phyloP scores from a whole-genome alignment of 2,797 vertebrate species.

The Clamator glandarius region DNA sequence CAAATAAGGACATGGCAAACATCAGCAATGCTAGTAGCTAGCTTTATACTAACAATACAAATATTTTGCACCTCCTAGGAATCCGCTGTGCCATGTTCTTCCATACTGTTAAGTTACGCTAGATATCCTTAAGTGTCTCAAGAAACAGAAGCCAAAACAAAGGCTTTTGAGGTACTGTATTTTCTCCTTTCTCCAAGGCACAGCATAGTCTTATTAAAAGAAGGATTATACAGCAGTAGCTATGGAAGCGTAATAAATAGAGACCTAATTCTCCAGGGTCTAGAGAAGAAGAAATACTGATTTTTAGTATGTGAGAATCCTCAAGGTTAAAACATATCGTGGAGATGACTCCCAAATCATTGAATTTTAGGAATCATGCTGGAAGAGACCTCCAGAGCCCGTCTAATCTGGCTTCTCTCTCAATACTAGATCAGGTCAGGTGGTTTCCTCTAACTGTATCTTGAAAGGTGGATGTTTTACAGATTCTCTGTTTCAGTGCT shows the following conservation, averaged over 20 bases:
- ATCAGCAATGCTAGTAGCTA: background rate
- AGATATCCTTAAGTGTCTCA: background rate
- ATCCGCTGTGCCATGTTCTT: background rate
- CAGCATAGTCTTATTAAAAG: background rate
- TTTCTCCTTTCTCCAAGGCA: background rate
- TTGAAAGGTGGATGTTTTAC: background rate
- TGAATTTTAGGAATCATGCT: background rate
- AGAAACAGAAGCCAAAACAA: background rate
- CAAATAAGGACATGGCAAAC: background rate
- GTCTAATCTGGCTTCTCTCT: background rate
- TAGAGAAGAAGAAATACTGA: background rate
- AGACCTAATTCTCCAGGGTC: background rate
- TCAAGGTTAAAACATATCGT: background rate
- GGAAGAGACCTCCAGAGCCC: background rate
- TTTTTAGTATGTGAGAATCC: background rate
- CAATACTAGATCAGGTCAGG: background rate
- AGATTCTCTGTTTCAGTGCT: background rate
- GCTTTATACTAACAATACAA: background rate
- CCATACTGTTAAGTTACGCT: background rate
- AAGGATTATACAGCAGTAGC: background rate
- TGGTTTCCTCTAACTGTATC: background rate
- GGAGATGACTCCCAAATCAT: background rate
- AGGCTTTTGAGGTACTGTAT: background rate
- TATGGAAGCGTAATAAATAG: background rate
- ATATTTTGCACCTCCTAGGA: background rate